phyloP scores from a whole-genome alignment of 2,888 invertebrate genomes.

The Noctuana brunneofusca region DNA sequence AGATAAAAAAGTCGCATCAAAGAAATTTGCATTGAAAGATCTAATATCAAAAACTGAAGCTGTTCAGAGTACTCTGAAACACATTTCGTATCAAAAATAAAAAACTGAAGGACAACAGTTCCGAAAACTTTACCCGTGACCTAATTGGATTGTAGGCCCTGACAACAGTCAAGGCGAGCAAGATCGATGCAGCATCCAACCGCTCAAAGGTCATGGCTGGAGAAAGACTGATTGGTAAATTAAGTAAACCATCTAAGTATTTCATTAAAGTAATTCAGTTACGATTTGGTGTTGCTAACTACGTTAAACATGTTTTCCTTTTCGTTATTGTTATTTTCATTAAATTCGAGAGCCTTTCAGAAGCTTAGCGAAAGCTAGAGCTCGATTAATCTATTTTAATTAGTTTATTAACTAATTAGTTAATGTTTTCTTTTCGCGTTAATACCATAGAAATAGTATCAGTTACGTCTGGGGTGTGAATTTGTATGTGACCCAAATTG shows the following conservation, averaged over 20 bases:
- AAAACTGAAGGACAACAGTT: neutral
- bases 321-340: no score
- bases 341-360: no score
- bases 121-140: neutral
- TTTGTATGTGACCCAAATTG: neutral
- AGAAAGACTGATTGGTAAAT: neutral
- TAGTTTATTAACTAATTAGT: no score
- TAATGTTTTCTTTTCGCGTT: no score
- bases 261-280: neutral
- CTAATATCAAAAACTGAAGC: no score
- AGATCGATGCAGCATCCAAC: neutral
- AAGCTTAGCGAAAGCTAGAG: no score
- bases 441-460: no score
- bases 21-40: no score
- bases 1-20: no score
- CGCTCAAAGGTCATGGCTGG: neutral
- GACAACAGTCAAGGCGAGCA: neutral
- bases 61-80: no score
- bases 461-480: neutral
- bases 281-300: neutral
- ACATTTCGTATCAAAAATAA: neutral
- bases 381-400: no score
- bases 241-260: neutral
- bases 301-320: neutral
- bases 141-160: neutral